These are phyloP conservation scores for Syrmaticus mikado DNA, from an alignment of 2,113 vertebrate genomes.

Conservation along the genomic window DNA sequence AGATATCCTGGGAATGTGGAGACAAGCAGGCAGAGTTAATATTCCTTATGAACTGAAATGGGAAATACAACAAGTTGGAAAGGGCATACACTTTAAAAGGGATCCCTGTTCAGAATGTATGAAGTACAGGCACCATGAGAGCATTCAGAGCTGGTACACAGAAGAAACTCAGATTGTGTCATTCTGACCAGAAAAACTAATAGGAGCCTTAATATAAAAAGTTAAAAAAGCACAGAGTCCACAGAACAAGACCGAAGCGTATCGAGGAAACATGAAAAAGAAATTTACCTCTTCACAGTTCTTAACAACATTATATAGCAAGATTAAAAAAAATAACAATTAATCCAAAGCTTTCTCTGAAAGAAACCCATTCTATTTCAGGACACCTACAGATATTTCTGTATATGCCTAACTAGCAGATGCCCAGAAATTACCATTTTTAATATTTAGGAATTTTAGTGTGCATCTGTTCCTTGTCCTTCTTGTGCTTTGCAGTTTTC, in stretches of 20 bases:
- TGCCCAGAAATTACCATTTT: background rate
- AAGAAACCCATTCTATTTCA: background rate
- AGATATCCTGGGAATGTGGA: background rate
- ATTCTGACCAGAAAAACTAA: background rate
- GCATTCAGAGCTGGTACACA: background rate
- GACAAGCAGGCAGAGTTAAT: background rate
- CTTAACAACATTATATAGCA: background rate
- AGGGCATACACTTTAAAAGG: background rate
- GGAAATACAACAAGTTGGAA: background rate
- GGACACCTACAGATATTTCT: background rate
- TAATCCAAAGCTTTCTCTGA: background rate
- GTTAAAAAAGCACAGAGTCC: background rate
- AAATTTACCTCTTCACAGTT: background rate
- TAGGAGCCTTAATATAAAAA: background rate
- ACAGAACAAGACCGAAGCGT: background rate
- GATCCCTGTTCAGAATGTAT: background rate
- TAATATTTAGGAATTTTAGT: background rate
- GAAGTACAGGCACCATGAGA: background rate
- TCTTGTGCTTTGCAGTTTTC: background rate
- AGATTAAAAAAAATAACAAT: background rate
- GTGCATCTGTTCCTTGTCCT: background rate
- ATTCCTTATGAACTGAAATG: background rate
- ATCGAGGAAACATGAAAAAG: background rate
- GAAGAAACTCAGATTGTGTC: background rate
- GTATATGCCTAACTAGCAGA: background rate